Conservation (phyloP, 2,888 invertebrate species). For the Podabrus alpinus region DNA sequence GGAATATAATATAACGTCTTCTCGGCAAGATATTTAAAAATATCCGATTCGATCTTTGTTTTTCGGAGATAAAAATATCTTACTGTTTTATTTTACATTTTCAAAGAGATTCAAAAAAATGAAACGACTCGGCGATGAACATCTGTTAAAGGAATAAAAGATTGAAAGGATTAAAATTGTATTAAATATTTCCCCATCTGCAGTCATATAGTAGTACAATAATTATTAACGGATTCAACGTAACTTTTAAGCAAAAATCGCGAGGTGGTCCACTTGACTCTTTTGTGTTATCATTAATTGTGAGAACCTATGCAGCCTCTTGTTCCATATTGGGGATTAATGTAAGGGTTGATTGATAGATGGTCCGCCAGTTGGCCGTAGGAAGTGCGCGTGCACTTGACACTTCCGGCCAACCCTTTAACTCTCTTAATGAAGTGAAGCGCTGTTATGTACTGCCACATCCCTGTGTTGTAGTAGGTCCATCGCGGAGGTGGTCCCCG, state of each 20-base stretch:
- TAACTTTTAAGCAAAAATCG: background rate
- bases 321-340: constrained; percentile 27
- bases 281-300: constrained; percentile 17
- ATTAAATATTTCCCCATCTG: background rate
- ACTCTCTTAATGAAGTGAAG: constrained; percentile 43
- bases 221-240: background rate
- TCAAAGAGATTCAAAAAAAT: background rate
- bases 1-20: background rate
- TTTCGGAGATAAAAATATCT: background rate
- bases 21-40: background rate
- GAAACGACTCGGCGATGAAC: background rate
- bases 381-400: constrained; percentile 53
- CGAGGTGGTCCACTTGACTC: constrained; percentile 24
- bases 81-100: background rate
- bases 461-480: constrained; percentile 14
- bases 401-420: constrained; percentile 52
- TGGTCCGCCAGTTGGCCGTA: constrained; percentile 43
- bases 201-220: background rate
- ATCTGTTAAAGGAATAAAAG: background rate
- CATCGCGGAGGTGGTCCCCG: constrained; percentile 17
- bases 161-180: background rate
- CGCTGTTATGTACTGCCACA: constrained; percentile 37
- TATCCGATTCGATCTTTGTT: background rate
- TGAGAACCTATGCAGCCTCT: constrained; percentile 31
- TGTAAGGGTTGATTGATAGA: constrained; percentile 42